These are phyloP conservation scores for Alligator sinensis DNA, from an alignment of 2,113 vertebrate species.

Conservation along the genomic window DNA sequence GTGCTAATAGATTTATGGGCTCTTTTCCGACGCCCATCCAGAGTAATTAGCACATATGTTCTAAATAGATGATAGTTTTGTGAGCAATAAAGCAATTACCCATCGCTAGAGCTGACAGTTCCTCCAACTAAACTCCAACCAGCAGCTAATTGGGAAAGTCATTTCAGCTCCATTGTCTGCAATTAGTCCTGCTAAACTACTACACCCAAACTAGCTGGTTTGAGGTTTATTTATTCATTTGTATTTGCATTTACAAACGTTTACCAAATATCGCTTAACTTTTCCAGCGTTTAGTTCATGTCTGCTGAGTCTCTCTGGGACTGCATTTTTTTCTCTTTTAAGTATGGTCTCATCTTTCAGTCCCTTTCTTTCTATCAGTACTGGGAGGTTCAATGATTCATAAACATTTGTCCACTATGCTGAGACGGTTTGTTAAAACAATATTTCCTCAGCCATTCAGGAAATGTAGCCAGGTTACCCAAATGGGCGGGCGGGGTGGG, in stretches of 20 bases:
- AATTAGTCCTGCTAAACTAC: conserved; percentile 89
- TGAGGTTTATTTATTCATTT: conserved; percentile 82
- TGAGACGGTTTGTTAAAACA: background rate
- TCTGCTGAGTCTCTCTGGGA: background rate
- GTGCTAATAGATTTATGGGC: conserved; percentile 94
- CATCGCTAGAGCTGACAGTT: conserved; percentile 91
- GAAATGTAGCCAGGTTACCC: background rate
- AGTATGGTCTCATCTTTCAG: background rate
- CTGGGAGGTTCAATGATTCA: background rate
- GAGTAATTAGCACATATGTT: conserved; percentile 96
- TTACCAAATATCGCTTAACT: conserved; percentile 44
- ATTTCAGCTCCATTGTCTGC: conserved; percentile 89
- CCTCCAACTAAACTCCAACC: conserved; percentile 90
- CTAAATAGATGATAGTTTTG: conserved; percentile 96
- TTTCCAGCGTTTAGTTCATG: background rate
- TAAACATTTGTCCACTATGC: background rate
- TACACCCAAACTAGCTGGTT: conserved; percentile 83
- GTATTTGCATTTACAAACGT: conserved; percentile 66
- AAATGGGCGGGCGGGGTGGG: fast-evolving
- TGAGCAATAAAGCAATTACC: conserved; percentile 98
- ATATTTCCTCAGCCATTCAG: background rate
- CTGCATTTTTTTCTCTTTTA: background rate
- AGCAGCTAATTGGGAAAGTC: conserved; percentile 93
- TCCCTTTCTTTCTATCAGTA: background rate
- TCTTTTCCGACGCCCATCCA: conserved; percentile 89